A percentile compares a stretch with the other conserved stretches of the same genome.
phyloP scores from a whole-genome alignment of 2,113 vertebrate species.

The Phyllostomus hastatus region DNA sequence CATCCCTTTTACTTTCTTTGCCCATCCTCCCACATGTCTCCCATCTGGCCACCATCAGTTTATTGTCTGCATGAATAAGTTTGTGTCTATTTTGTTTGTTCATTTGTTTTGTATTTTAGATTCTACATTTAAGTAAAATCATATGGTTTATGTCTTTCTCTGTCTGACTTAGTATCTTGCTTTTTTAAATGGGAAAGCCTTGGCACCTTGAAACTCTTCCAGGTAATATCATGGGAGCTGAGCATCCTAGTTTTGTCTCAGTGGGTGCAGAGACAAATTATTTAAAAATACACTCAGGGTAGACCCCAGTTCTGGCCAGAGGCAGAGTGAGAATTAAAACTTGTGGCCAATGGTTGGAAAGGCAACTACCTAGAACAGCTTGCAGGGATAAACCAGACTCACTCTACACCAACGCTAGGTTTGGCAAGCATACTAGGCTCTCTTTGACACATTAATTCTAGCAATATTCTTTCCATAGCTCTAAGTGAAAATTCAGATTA shows the following conservation, averaged over 20 bases:
- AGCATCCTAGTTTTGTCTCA: neutral
- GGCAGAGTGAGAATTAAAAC: neutral
- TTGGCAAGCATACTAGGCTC: fast-evolving
- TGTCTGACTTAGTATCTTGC: neutral
- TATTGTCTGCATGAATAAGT: neutral
- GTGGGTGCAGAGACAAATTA: neutral
- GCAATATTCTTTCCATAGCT: neutral
- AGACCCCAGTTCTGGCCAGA: neutral
- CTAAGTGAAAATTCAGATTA: neutral
- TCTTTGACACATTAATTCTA: neutral
- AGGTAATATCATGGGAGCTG: neutral
- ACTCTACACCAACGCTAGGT: fast-evolving
- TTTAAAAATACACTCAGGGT: neutral
- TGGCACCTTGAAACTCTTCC: neutral
- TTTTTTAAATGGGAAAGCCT: neutral
- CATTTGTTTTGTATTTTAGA: neutral
- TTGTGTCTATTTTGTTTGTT: neutral
- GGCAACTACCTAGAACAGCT: neutral
- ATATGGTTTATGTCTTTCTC: neutral
- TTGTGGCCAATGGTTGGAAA: neutral
- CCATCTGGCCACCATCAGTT: neutral
- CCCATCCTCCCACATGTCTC: neutral
- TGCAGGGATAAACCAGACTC: neutral
- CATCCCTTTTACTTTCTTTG: neutral
- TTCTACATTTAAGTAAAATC: neutral